Evolutionary conservation across 2,113 vertebrate genomes (phyloP), one percentile per base, ranked within the genome.

Genomic region (Equus przewalskii): DNA sequence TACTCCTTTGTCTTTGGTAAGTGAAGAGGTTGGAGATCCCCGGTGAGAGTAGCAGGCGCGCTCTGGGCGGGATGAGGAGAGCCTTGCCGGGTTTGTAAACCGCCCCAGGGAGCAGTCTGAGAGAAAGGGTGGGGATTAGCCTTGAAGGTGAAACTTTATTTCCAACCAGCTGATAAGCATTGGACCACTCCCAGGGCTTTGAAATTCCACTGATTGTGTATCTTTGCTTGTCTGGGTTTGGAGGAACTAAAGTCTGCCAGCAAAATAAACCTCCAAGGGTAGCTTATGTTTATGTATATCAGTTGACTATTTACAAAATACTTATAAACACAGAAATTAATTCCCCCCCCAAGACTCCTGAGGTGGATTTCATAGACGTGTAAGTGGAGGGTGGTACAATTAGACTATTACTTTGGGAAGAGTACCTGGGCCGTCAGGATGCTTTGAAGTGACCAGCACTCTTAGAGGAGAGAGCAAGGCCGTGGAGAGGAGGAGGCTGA

Each of bases 171-270:
- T 72, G 93, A 95, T 97, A 82, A 93, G 58, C 58, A 3, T 12
- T n/a, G 28, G 79, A 65, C 94, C 64, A 60, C 80, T 83, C 84
- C 92, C 24, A 46, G 90, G 87, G 51, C 70, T 96, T 70, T 80
- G 88, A 85, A 62, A 96, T 94, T 83, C 89, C 75, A 72, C 58
- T 41, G 18, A 14, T 96, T 36, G 6, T 60, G 30, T 64, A 44
- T 91, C 82, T 97, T 79, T 64, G 41, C 56, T 58, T 90, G 58
- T 91, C 67, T 97, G 90, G 41, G 19, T 90, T 96, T 96, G 94
- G 24, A 97, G 87, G 78, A 93, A 65, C 51, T 93, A 7, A 94
- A 78, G 41, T 86, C 65, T 3, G 30, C 33, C 81, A 14, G 54
- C 83, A 79, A 54, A 94, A 78, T 86, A 67, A 79, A 64, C 75